These are phyloP conservation scores for Nothocercus nigrocapillus DNA, from an alignment of 2,113 vertebrate species.

Conservation along the genomic window DNA sequence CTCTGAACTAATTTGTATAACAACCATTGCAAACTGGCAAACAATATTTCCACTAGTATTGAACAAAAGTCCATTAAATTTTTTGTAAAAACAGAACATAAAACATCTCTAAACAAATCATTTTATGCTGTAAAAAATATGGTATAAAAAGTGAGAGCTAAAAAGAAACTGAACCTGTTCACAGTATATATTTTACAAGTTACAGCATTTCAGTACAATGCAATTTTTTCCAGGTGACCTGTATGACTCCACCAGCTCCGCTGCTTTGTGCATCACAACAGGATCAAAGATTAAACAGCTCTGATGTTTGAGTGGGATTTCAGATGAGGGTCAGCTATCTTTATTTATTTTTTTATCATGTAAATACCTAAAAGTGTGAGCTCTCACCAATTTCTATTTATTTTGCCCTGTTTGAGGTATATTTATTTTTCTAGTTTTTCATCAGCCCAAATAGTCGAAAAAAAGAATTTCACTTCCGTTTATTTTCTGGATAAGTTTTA, in stretches of 20 bases:
- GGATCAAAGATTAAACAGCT: neutral
- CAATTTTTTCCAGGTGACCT: slow-evolving; percentile 11
- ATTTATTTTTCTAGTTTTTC: neutral
- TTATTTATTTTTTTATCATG: neutral
- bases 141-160: slow-evolving; percentile 71
- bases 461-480: neutral
- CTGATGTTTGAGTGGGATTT: neutral
- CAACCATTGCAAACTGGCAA: slow-evolving; percentile 58
- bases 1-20: slow-evolving; percentile 31
- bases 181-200: slow-evolving; percentile 77
- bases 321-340: neutral
- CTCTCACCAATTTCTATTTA: neutral
- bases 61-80: slow-evolving; percentile 62
- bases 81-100: slow-evolving; percentile 65
- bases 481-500: neutral
- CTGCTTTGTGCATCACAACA: neutral
- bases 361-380: neutral
- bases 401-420: neutral
- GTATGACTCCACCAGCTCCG: neutral
- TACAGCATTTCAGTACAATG: slow-evolving; percentile 74
- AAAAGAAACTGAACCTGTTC: slow-evolving; percentile 74
- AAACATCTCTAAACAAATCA: slow-evolving; percentile 68
- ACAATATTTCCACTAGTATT: slow-evolving; percentile 58
- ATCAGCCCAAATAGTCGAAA: neutral
- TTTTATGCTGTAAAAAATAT: slow-evolving; percentile 70